Conservation (phyloP, 2,113 vertebrate species). For the Craseonycteris thonglongyai region DNA sequence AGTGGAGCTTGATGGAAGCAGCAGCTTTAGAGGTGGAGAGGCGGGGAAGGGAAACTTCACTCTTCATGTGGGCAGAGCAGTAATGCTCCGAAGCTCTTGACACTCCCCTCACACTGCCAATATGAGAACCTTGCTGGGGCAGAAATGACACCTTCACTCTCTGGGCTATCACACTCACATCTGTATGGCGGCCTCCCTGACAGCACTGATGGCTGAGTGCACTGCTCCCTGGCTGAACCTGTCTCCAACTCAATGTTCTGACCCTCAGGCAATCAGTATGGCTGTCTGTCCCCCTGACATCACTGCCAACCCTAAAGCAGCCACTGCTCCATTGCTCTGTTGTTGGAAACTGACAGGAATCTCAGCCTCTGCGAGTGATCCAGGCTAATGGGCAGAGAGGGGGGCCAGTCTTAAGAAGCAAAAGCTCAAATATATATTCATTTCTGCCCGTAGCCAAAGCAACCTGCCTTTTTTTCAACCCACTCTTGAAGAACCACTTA, state of each 20-base stretch:
- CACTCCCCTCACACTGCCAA: neutral
- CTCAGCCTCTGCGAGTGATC: neutral
- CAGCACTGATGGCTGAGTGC: neutral
- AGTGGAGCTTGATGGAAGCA: neutral
- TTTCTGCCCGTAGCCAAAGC: neutral
- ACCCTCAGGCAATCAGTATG: neutral
- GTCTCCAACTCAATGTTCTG: neutral
- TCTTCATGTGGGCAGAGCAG: neutral
- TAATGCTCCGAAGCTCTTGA: neutral
- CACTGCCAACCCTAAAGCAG: conserved; percentile 9
- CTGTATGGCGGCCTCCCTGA: neutral
- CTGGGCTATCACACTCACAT: neutral
- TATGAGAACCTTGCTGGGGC: neutral
- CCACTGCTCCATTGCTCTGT: neutral
- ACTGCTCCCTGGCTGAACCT: neutral
- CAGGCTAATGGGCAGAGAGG: neutral
- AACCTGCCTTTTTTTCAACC: neutral
- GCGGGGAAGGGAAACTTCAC: neutral
- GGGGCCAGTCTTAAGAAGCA: neutral
- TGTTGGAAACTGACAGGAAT: neutral
- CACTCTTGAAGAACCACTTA: neutral
- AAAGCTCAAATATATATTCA: conserved; percentile 9
- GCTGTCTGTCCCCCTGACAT: neutral
- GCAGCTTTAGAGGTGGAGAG: neutral
- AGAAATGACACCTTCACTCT: neutral